Evolutionary conservation across 2,113 vertebrate species (phyloP).

Genomic region (Engraulis encrasicolus): DNA sequence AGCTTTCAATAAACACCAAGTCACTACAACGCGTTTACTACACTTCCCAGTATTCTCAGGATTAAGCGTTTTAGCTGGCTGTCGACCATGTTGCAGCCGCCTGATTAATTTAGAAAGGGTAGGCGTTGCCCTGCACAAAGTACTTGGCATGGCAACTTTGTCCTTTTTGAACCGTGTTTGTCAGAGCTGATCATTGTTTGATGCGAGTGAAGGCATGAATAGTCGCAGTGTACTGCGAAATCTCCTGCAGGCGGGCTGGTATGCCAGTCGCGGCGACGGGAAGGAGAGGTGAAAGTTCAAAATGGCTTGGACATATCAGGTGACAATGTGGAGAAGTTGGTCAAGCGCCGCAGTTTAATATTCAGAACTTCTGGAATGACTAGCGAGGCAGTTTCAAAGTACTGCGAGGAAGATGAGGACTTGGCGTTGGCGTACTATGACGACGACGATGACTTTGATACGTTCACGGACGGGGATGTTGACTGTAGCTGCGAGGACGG

Average conservation of each 20-base stretch:
- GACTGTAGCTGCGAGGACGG: conserved; percentile 66
- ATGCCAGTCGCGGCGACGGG: conserved; percentile 11
- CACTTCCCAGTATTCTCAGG: conserved; percentile 12
- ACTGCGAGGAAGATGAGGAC: conserved; percentile 35
- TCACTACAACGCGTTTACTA: not conserved
- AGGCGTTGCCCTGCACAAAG: conserved; percentile 66
- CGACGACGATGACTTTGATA: conserved; percentile 66
- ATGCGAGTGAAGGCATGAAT: conserved; percentile 25
- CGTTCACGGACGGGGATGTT: conserved; percentile 61
- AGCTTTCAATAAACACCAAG: no score
- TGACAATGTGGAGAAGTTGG: conserved; percentile 64
- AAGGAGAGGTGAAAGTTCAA: conserved; percentile 63
- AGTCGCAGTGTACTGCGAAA: conserved; percentile 34
- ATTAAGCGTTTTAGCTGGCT: not conserved
- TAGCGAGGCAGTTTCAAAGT: conserved; percentile 31
- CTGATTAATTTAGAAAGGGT: conserved; percentile 45
- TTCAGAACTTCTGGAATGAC: conserved; percentile 41
- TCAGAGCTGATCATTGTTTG: conserved; percentile 12
- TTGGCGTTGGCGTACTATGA: conserved; percentile 57
- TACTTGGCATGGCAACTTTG: conserved; percentile 2
- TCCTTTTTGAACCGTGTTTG: not conserved
- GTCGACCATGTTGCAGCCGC: conserved; percentile 1
- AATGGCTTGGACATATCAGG: conserved; percentile 67
- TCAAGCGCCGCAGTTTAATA: conserved; percentile 30
- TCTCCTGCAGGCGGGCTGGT: conserved; percentile 36